Conservation (phyloP, 2,113 vertebrate genomes). For the Nothobranchius furzeri region DNA sequence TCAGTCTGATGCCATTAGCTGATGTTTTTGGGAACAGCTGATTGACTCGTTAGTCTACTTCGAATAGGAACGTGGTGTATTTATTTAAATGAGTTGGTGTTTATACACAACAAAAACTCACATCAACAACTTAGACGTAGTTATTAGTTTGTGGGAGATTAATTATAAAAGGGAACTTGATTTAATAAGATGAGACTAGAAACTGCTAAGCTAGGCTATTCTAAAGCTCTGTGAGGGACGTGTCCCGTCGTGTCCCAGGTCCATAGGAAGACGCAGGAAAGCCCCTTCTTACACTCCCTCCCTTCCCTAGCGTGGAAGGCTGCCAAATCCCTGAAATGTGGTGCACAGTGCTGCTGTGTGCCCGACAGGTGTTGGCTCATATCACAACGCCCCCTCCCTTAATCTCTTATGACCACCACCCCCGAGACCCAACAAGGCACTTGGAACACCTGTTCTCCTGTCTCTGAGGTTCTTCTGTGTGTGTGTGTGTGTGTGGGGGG, state of each 20-base stretch:
- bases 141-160: too few species aligned
- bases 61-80: too few species aligned
- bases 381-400: conserved; percentile 65
- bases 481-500: too few species aligned
- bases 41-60: too few species aligned
- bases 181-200: too few species aligned
- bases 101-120: too few species aligned
- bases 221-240: conserved; percentile 8
- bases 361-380: conserved; percentile 75
- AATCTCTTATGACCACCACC: conserved; percentile 66
- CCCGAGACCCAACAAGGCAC: conserved; percentile 39
- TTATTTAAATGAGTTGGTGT: too few species aligned
- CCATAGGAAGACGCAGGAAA: conserved; percentile 12
- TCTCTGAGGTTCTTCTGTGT: conserved; percentile 28
- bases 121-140: too few species aligned
- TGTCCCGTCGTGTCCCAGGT: conserved; percentile 31
- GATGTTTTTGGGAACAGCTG: too few species aligned
- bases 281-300: conserved; percentile 26
- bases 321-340: conserved; percentile 21
- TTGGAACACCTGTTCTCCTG: conserved; percentile 65
- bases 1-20: too few species aligned
- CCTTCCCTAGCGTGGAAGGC: conserved; percentile 14
- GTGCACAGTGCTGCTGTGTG: conserved; percentile 38
- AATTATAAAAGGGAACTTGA: too few species aligned
- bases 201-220: too few species aligned